phyloP scores from a whole-genome alignment of 2,113 vertebrate species.

The Nestor notabilis region DNA sequence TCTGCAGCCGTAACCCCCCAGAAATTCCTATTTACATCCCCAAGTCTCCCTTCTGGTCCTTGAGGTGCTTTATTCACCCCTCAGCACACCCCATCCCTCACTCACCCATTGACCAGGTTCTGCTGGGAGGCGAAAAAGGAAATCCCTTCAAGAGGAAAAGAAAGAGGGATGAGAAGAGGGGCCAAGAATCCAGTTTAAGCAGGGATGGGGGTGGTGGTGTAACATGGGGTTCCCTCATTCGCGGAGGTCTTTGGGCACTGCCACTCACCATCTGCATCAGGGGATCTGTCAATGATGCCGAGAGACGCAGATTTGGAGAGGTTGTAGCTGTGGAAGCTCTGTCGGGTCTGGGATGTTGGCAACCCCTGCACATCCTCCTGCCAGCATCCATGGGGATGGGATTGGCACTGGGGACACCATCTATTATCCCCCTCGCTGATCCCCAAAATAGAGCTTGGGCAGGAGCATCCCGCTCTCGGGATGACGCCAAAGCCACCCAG shows the following conservation, averaged over 20 bases:
- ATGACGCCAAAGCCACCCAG: fast-evolving
- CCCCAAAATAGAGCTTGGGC: neutral
- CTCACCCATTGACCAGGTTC: constrained; percentile 47
- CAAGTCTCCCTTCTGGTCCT: neutral
- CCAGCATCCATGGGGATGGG: neutral
- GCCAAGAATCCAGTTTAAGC: neutral
- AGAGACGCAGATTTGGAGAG: constrained; percentile 75
- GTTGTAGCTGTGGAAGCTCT: neutral
- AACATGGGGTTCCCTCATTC: neutral
- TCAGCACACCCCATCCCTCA: neutral
- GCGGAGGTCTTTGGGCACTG: neutral
- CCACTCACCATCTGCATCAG: constrained; percentile 58
- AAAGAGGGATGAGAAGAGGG: neutral
- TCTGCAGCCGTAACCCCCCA: neutral
- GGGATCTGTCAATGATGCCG: constrained; percentile 60
- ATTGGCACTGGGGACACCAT: neutral
- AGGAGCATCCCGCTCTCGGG: neutral
- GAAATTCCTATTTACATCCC: neutral
- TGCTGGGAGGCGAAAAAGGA: neutral
- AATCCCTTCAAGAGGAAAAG: neutral
- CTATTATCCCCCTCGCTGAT: neutral
- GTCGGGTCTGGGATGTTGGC: neutral
- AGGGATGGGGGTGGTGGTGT: fast-evolving
- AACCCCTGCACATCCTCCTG: constrained; percentile 23
- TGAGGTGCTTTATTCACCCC: neutral